Evolutionary conservation across 2,888 invertebrate genomes (phyloP).

Genomic region (Gryllus longicercus): DNA sequence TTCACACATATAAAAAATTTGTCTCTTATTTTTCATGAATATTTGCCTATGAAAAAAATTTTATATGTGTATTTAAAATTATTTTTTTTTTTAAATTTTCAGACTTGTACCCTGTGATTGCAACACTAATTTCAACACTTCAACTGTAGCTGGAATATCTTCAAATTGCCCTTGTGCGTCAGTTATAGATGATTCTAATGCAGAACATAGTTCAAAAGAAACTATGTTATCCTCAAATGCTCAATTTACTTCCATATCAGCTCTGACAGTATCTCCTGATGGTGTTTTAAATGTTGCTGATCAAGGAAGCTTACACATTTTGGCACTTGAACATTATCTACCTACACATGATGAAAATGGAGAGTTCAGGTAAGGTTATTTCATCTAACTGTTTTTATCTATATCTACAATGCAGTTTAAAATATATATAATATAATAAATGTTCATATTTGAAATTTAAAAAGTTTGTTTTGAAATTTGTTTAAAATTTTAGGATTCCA

Average conservation of each 20-base stretch:
- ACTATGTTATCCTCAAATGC: conserved; percentile 86
- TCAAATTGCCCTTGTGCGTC: conserved; percentile 55
- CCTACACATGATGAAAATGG: conserved; percentile 84
- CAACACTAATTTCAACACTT: conserved; percentile 42
- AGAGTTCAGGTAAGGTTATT: conserved; percentile 57
- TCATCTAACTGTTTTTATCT: not conserved
- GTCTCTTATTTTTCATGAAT: not conserved
- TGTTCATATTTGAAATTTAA: too few relatives aligned
- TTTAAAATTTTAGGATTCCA: conserved; percentile 63
- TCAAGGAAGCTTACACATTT: conserved; percentile 79
- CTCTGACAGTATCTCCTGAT: conserved; percentile 90
- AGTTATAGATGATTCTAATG: conserved; percentile 28
- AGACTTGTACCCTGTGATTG: conserved; percentile 45
- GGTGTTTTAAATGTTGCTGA: conserved; percentile 95
- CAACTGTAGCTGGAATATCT: conserved; percentile 25
- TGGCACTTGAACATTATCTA: conserved; percentile 81
- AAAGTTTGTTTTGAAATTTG: too few relatives aligned
- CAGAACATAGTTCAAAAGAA: conserved; percentile 60
- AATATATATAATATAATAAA: too few relatives aligned
- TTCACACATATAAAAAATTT: not conserved
- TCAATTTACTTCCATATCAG: conserved; percentile 81
- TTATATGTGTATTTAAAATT: not conserved
- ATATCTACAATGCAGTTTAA: too few relatives aligned
- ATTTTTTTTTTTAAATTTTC: not conserved
- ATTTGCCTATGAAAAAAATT: not conserved